A percentile compares a stretch with the other conserved stretches of the same genome.
phyloP scores from a whole-genome alignment of 2,888 invertebrate genomes.

The Drosophila prostipennis region DNA sequence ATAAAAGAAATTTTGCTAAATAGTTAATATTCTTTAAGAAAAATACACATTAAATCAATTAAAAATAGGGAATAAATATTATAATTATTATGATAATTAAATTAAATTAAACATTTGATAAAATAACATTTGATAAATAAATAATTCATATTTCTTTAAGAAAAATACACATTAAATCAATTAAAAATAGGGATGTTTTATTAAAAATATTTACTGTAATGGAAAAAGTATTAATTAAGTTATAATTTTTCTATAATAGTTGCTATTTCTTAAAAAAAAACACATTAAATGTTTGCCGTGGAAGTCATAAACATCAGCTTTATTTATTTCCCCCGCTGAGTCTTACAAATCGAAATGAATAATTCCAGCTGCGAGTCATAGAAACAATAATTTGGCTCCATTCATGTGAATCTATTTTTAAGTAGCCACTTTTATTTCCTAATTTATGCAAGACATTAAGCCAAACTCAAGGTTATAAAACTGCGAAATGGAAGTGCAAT shows the following conservation, averaged over 20 bases:
- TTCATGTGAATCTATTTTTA: constrained; percentile 20
- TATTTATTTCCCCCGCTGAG: constrained; percentile 5
- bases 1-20: too few relatives aligned
- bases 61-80: too few relatives aligned
- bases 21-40: too few relatives aligned
- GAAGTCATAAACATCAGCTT: constrained; percentile 12
- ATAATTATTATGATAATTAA: too few relatives aligned
- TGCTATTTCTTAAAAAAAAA: not conserved
- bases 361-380: not conserved
- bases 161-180: too few relatives aligned
- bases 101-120: too few relatives aligned
- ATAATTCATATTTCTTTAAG: too few relatives aligned
- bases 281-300: not conserved
- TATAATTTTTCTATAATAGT: too few relatives aligned
- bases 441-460: constrained; percentile 45
- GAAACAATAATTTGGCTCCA: constrained; percentile 8
- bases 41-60: not conserved
- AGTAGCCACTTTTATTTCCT: constrained; percentile 29
- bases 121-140: too few relatives aligned
- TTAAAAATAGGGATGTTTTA: too few relatives aligned
- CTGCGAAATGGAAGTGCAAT: constrained; percentile 43
- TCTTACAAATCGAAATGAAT: constrained; percentile 17
- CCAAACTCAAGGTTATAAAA: constrained; percentile 29
- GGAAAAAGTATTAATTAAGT: too few relatives aligned
- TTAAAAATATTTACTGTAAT: too few relatives aligned